Evolutionary conservation across 1,140 invertebrate genomes (phyloP).

Genomic region (Triops cancriformis): DNA sequence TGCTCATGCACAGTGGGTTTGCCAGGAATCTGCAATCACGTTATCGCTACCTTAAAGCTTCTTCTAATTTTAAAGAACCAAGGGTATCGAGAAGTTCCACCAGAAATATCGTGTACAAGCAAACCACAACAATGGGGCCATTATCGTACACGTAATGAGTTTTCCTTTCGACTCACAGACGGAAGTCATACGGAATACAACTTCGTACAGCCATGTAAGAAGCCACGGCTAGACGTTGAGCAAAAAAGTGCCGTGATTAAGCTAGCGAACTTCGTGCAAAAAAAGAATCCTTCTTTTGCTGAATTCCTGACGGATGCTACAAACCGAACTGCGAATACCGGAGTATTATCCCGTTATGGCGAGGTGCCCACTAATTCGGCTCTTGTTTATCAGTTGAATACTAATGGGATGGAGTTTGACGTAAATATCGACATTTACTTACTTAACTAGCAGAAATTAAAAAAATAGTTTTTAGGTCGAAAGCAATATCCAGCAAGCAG

Average conservation of each 20-base stretch:
- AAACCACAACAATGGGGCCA: no score
- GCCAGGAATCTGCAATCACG: no score
- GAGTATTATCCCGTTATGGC: not conserved
- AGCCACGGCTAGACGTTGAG: no score
- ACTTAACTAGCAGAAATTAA: not conserved
- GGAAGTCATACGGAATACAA: not conserved
- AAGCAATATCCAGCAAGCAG: not conserved
- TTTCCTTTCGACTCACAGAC: not conserved
- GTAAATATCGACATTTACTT: constrained; percentile 7
- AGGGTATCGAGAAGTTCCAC: no score
- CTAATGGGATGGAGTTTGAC: constrained; percentile 4
- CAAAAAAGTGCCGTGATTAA: constrained; percentile 3
- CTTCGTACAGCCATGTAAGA: no score
- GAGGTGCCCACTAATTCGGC: not conserved
- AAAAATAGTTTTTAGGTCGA: constrained; percentile 14
- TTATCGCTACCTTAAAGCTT: no score
- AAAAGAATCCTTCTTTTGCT: not conserved
- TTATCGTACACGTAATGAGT: no score
- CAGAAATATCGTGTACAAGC: no score
- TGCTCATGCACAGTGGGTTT: no score
- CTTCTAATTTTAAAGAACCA: no score
- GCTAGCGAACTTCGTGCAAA: not conserved
- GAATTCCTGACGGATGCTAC: not conserved
- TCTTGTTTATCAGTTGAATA: constrained; percentile 21
- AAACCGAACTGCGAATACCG: not conserved